phyloP scores from a whole-genome alignment of 2,113 vertebrate genomes.

The Asarcornis scutulata region DNA sequence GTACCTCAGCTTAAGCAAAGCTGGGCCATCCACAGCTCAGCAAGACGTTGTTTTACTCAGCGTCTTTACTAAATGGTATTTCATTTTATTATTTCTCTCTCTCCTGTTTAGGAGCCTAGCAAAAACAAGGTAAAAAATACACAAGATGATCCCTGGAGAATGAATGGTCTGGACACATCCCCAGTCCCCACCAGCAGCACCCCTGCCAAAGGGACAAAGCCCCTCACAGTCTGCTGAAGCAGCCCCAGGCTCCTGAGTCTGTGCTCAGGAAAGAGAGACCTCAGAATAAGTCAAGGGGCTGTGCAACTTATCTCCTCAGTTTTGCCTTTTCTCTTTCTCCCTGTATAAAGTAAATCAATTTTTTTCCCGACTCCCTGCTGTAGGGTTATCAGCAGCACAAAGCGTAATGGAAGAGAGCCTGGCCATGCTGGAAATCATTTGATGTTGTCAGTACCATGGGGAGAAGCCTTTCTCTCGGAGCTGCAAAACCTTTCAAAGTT shows the following conservation, averaged over 20 bases:
- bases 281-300: background rate
- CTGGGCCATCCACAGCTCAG: background rate
- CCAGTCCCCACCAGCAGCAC: accelerated
- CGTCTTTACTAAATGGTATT: background rate
- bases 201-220: background rate
- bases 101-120: background rate
- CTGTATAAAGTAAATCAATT: background rate
- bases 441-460: background rate
- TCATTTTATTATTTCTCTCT: background rate
- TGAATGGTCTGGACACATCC: accelerated
- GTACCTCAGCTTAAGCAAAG: background rate
- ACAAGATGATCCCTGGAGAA: background rate
- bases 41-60: background rate
- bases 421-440: background rate
- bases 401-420: background rate
- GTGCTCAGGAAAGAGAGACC: background rate
- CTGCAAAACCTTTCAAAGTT: background rate
- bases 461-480: background rate
- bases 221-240: background rate
- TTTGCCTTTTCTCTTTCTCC: background rate
- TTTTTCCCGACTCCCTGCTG: background rate
- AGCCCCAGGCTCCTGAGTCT: background rate
- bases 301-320: background rate
- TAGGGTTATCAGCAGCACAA: background rate
- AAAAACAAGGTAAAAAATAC: background rate